Base-by-base conservation (phyloP, 1,140 invertebrate genomes). In the Nymphalis io region DNA sequence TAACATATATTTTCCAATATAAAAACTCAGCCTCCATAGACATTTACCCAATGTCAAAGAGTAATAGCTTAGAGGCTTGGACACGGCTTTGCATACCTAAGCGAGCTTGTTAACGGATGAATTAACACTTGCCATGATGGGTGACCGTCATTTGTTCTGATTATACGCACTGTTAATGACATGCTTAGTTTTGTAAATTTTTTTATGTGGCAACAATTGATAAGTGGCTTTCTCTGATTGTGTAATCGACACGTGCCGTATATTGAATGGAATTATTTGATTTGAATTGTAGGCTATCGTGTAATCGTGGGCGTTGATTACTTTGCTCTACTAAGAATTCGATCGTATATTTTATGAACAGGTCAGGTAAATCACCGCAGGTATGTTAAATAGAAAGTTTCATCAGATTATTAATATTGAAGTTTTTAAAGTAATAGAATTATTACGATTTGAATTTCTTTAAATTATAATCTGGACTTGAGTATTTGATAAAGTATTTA, bases 71-170 rank as follows among this genome's bases (percentile, higher is more conserved):
- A 76, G 79, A 78, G 79, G 80, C 82, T 87, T 80, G 81, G 75
- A 81, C 81, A 80, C 76, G 77, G 84, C 82, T 89, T 86, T 85
- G 80, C 84, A 87, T 89, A 80, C 78, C 68, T 72, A 75, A 83
- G 75, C 72, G 64, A 66, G 76, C 81, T 85, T 85, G 87, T 89
- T 87, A 85, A 82, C 81, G 74, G 70, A 66, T 68, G 78, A 87
- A 87, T 87, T 87, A 87, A 74, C 79, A 73, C 75, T 74, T 70
- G 67, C 64, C 76, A 67, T 81, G 80, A 85, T 81, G 76, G 77
- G 73, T 80, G 63, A 63, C 66, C 64, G 60, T 65, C 67, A 80
- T 79, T 81, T 75, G 69, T 79, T 73, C 60, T 58, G 57, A 74
- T 76, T 74, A 74, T 72, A 63, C 73, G 58, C 70, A 53, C 64